phyloP scores from a whole-genome alignment of 2,113 vertebrate genomes.

The Petrocephalus zakoni region DNA sequence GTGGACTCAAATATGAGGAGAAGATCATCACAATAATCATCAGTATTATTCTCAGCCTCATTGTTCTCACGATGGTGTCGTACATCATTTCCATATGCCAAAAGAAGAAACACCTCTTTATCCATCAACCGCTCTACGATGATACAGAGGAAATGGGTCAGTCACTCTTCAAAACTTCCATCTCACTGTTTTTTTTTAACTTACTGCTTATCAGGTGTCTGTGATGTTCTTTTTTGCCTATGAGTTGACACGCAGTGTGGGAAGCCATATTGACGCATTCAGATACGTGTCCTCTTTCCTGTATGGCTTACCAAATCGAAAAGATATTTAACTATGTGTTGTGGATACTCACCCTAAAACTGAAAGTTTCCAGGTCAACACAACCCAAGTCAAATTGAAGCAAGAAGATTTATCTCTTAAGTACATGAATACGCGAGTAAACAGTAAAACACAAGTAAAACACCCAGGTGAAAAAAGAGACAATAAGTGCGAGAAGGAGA shows the following conservation, averaged over 20 bases:
- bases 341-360: not conserved
- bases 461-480: not conserved
- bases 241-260: not conserved
- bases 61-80: constrained; percentile 38
- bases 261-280: not conserved
- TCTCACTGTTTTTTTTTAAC: not conserved
- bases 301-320: not conserved
- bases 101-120: constrained; percentile 51
- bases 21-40: constrained; percentile 55
- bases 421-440: not conserved
- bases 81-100: constrained; percentile 50
- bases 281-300: not conserved
- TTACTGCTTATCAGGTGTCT: not conserved
- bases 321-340: not conserved
- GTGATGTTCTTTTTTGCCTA: not conserved
- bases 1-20: constrained; percentile 48
- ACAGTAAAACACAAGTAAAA: not conserved
- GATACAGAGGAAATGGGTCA: constrained; percentile 50
- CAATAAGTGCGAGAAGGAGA: not conserved
- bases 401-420: not conserved
- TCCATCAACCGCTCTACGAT: constrained; percentile 57
- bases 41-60: constrained; percentile 47
- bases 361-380: not conserved
- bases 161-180: not conserved
- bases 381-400: not conserved